Base-by-base conservation (phyloP, 2,113 vertebrate species). In the Poecilia latipinna region DNA sequence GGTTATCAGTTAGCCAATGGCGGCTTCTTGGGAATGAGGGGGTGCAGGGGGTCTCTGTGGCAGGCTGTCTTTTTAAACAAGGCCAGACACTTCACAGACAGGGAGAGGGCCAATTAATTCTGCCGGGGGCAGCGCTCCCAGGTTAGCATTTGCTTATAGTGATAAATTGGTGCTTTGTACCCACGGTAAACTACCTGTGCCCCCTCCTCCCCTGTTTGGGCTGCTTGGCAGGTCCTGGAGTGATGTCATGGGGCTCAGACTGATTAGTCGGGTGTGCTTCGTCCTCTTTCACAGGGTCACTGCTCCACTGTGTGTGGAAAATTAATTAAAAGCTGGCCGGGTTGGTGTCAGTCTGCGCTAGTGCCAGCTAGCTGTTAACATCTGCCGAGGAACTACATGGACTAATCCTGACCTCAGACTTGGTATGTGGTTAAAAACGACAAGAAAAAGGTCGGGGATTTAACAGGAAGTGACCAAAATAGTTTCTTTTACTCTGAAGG, bases 141-240 rank as follows among this genome's bases (percentile, higher is more conserved):
- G 93, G 93, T 94, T 94, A 94, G 91, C 88, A 88, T 94, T 94
- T 94, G 93, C 93, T 94, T 94, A 93, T 90, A 90, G 91, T 95
- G 94, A 94, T 94, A 94, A 94, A 94, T 94, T 94, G 93, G 90
- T 33, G 84, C 92, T 93, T 93, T 94, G 93, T 94, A 90, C 90
- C 90, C 77, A 64, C 77, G 33, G 86, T 90, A 94, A 93, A 94
- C 92, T 89, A 90, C 83, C 88, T 82, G n/a, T 67, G 81, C 89
- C 90, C 77, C 79, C 78, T 82, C 79, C 77, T 90, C 78, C 66
- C 83, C 80, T 70, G 70, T 88, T 90, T 90, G 79, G 86, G 80
- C 79, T 31, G 80, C 74, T 70, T 83, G 86, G 86, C 78, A 88
- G 90, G 90, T 91, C 89, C 82, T 67, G 75, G 87, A 86, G 87